phyloP scores from a whole-genome alignment of 2,888 invertebrate genomes.

The Leptinotarsa juncta region DNA sequence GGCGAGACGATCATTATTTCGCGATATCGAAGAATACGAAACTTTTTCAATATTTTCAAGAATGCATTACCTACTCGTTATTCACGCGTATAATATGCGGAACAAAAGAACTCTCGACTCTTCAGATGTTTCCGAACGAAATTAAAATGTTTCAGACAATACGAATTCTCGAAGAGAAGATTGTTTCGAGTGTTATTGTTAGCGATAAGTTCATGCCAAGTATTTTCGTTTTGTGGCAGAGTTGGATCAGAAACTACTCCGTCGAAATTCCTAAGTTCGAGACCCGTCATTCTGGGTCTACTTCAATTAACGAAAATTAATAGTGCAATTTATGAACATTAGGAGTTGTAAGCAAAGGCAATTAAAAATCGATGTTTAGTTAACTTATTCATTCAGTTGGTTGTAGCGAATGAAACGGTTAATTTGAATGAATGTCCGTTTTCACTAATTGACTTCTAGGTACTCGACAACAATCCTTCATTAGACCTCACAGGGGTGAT shows the following conservation, averaged over 20 bases:
- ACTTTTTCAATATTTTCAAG: constrained; percentile 42
- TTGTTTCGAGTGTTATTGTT: constrained; percentile 21
- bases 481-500: too few species aligned
- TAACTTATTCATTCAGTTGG: too few species aligned
- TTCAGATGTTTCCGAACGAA: constrained; percentile 39
- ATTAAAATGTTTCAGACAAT: constrained; percentile 35
- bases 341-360: too few species aligned
- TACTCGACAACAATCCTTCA: too few species aligned
- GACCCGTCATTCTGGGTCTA: too few species aligned
- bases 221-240: background rate
- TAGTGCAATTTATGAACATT: too few species aligned
- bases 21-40: constrained; percentile 36
- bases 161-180: constrained; percentile 1
- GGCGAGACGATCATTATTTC: constrained; percentile 47
- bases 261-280: too few species aligned
- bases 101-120: constrained; percentile 39
- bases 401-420: too few species aligned
- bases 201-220: constrained; percentile 10
- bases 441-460: too few species aligned
- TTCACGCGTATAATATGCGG: constrained; percentile 38
- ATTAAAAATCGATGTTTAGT: too few species aligned
- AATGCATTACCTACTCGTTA: constrained; percentile 42
- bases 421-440: too few species aligned
- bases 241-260: constrained; percentile 17
- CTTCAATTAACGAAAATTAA: too few species aligned